Evolutionary conservation across 2,113 vertebrate species (phyloP).

Genomic region (Zootoca vivipara): DNA sequence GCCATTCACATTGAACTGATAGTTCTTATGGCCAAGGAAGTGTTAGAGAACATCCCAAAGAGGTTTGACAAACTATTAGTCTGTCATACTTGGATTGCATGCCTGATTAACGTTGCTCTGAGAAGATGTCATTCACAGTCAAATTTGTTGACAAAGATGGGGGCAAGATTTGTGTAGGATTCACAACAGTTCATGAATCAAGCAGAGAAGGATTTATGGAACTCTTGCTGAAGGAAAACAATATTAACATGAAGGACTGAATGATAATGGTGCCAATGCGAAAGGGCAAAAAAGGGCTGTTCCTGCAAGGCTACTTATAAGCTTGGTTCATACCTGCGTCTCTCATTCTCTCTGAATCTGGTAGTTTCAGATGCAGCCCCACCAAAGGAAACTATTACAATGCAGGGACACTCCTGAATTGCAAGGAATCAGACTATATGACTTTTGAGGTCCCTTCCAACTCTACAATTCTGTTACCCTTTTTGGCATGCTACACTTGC

Average conservation of each 20-base stretch:
- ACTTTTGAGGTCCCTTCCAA: too few relatives aligned
- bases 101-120: not conserved
- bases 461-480: not conserved
- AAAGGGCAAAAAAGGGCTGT: not conserved
- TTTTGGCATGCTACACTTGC: not conserved
- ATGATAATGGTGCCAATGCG: not conserved
- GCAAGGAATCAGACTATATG: too few relatives aligned
- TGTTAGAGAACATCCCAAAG: too few relatives aligned
- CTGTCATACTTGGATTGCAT: not conserved
- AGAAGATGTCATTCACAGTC: not conserved
- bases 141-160: not conserved
- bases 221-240: not conserved
- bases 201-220: not conserved
- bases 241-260: not conserved
- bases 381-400: not conserved
- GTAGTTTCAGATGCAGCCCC: not conserved
- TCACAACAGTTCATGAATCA: not conserved
- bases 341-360: not conserved
- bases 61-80: too few relatives aligned
- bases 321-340: not conserved
- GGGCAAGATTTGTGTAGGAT: not conserved
- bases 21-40: too few relatives aligned
- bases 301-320: not conserved
- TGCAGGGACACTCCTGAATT: too few relatives aligned
- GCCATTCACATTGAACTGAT: too few relatives aligned